phyloP scores from a whole-genome alignment of 2,888 invertebrate species.

The Liopterus haemorrhoidalis region DNA sequence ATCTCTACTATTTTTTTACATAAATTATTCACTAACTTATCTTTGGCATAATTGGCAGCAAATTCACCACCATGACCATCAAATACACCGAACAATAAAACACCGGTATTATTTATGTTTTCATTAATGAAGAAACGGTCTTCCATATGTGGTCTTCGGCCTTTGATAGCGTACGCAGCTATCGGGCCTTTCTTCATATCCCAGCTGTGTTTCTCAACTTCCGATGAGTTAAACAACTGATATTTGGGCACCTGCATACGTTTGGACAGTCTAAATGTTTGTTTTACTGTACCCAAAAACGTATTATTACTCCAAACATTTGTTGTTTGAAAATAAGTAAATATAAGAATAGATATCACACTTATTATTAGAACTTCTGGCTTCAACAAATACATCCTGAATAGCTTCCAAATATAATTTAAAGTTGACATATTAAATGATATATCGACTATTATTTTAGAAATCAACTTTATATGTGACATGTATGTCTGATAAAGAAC shows the following conservation, averaged over 20 bases:
- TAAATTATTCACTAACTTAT: conserved; percentile 76
- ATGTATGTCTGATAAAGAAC: conserved; percentile 82
- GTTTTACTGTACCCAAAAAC: conserved; percentile 63
- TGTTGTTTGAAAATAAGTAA: conserved; percentile 76
- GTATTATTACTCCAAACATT: conserved; percentile 73
- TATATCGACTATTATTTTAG: conserved; percentile 71
- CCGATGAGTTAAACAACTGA: conserved; percentile 52
- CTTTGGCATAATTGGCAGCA: conserved; percentile 88
- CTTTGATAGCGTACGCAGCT: conserved; percentile 86
- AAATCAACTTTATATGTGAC: conserved; percentile 79
- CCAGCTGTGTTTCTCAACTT: conserved; percentile 63
- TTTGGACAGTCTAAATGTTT: conserved; percentile 55
- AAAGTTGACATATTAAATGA: conserved; percentile 58
- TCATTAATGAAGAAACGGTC: conserved; percentile 86
- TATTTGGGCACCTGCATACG: conserved; percentile 53
- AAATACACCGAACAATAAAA: conserved; percentile 86
- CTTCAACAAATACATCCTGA: conserved; percentile 70
- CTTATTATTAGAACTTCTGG: conserved; percentile 74
- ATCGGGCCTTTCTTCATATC: conserved; percentile 68
- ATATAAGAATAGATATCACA: conserved; percentile 61
- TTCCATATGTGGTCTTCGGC: conserved; percentile 87
- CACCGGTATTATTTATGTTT: conserved; percentile 74
- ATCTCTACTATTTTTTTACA: conserved; percentile 70
- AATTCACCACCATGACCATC: conserved; percentile 96
- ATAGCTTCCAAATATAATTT: conserved; percentile 71